Evolutionary conservation across 2,797 vertebrate genomes (phyloP).

Genomic region (Eupleurogrammus muticus): DNA sequence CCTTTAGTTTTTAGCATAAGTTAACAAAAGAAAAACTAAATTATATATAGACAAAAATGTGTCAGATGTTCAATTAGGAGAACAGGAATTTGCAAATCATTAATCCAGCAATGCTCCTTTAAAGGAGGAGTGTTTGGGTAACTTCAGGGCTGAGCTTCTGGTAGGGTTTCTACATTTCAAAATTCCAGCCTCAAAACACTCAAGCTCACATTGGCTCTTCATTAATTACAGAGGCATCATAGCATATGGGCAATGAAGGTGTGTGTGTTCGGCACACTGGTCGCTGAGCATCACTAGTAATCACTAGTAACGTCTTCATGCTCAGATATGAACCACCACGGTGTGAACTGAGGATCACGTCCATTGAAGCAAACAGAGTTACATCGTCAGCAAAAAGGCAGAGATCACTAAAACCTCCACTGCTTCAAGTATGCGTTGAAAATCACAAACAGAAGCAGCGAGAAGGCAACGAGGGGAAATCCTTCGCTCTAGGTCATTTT

Average conservation of each 20-base stretch:
- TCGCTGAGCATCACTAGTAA: not conserved
- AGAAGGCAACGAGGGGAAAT: not conserved
- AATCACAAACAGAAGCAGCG: not conserved
- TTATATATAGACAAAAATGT: not conserved
- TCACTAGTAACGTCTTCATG: not conserved
- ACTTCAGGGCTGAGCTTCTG: too few relatives aligned
- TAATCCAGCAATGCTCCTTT: not conserved
- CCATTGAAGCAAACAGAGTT: not conserved
- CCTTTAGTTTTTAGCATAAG: too few relatives aligned
- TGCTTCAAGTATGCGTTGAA: not conserved
- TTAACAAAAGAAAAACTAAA: too few relatives aligned
- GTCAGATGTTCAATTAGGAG: not conserved
- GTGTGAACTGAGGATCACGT: not conserved
- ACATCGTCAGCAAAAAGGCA: constrained; percentile 19
- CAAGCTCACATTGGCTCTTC: too few relatives aligned
- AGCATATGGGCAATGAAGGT: too few relatives aligned
- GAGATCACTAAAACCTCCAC: not conserved
- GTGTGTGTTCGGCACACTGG: too few relatives aligned
- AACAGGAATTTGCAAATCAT: too few relatives aligned
- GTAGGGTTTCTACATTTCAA: too few relatives aligned
- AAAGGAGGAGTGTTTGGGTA: too few relatives aligned
- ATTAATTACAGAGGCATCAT: not conserved
- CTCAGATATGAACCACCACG: not conserved
- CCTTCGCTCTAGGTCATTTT: not conserved
- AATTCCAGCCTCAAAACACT: too few relatives aligned